Base-by-base conservation (phyloP, 2,888 invertebrate species). In the Cancer borealis region DNA sequence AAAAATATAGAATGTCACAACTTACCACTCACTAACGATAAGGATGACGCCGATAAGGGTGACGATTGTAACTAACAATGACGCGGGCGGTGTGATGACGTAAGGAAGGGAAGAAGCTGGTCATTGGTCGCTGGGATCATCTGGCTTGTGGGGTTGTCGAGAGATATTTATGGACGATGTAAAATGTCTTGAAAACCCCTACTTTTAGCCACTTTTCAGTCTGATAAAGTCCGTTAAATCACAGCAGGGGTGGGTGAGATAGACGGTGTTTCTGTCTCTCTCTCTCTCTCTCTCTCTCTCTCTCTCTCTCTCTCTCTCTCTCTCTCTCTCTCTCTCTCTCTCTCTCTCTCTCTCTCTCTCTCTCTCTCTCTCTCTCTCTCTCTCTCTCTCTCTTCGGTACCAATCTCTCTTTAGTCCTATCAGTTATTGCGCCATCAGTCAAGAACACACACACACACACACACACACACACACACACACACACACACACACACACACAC, bases 401-500 rank as follows among this genome's bases (percentile, higher is more conserved):
- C 49, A 8, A 5, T 49, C 6, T 60, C 60, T 60, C 60, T 21
- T n/a, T n/a, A 17, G 17, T n/a, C n/a, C 17, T 66, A 17, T 66
- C 2, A 14, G 10, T 54, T 54, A 14, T 6, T 54, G 54, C 14
- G 8, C 54, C 21, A 46, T 88, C 47, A 39, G 17, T n/a, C 17
- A 60, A 6, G 10, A 14, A 14, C 6, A 60, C 60, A 60, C 60
- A 60, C 60, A 60, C 60, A 60, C 60, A 60, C 60, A 60, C 60
- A 14, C 60, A 60, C 60, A 60, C 60, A 60, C 60, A 60, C 60
- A 60, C 60, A 60, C 60, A 60, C 60, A 60, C 60, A 60, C 60
- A 60, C 60, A 60, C 66, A 66, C 66, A 66, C 66, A 66, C 66
- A 66, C 66, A 66, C 66, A 66, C 66, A 66, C 66, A 66, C 66